Conservation (phyloP, 2,888 invertebrate genomes). For the Spicauda simplicius region DNA sequence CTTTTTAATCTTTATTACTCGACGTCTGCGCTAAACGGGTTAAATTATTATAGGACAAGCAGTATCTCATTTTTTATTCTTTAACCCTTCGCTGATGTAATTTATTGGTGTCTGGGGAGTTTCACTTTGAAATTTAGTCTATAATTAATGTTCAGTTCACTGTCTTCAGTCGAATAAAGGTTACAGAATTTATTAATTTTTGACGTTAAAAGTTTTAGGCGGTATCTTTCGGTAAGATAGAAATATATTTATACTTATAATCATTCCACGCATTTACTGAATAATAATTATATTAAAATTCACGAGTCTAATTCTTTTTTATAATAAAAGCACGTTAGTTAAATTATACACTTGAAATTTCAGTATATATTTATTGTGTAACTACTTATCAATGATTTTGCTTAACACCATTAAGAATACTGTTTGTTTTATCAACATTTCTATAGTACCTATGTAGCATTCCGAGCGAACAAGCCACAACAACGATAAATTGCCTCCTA, state of each 20-base stretch:
- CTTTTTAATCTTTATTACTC: slow-evolving; percentile 85
- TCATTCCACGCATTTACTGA: too few relatives aligned
- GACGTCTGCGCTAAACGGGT: slow-evolving; percentile 81
- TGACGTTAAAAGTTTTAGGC: not conserved
- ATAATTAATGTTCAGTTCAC: slow-evolving; percentile 67
- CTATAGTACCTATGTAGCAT: slow-evolving; percentile 1
- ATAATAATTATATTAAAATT: too few relatives aligned
- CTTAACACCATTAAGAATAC: too few relatives aligned
- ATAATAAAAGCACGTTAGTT: too few relatives aligned
- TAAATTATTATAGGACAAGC: slow-evolving; percentile 81
- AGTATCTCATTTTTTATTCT: slow-evolving; percentile 76
- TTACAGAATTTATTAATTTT: slow-evolving; percentile 46
- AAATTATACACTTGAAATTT: too few relatives aligned
- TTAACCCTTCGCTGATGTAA: slow-evolving; percentile 72
- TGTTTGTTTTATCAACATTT: not conserved
- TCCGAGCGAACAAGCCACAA: slow-evolving; percentile 27
- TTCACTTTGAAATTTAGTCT: slow-evolving; percentile 69
- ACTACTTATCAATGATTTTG: too few relatives aligned
- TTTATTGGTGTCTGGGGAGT: slow-evolving; percentile 72
- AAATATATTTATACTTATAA: not conserved
- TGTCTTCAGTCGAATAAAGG: slow-evolving; percentile 63
- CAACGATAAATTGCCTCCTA: slow-evolving; percentile 52
- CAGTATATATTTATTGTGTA: too few relatives aligned
- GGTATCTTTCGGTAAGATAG: not conserved
- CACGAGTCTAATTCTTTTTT: too few relatives aligned